Base-by-base conservation (phyloP, 2,888 invertebrate genomes). In the Drosophila mayaguana region DNA sequence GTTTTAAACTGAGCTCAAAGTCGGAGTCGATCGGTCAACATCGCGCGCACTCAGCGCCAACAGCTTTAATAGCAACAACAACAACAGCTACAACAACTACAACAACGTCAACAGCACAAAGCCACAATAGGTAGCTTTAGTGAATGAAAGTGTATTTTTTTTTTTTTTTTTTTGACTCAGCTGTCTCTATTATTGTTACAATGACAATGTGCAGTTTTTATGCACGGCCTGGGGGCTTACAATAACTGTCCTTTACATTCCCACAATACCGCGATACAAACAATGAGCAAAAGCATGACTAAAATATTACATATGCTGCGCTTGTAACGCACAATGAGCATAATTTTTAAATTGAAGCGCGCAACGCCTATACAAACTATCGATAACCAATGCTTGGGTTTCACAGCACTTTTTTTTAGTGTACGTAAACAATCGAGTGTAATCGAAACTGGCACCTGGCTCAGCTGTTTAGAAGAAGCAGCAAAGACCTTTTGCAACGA, bases 111-210 rank as follows among this genome's bases (percentile, higher is more conserved):
- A 46, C 64, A 50, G 32, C 46, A 56, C 51, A 60, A 70, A 73
- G 38, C 79, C 79, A 88, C 88, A 88, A 83, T 88, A 62, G 77
- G 45, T 60, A 59, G 68, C 64, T 81, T 85, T 85, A 79, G 88
- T 84, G 84, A 84, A 84, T 84, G 84, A 88, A 85, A 88, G 86
- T 81, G 88, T 73, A 64, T 38, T 66, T 81, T 81, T 88, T 81
- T 84, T 81, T 85, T 73, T 63, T 38, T 66, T 81, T 81, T 88
- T 81, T 84, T 65, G 32, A 64, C 71, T 70, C 45, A 51, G 48
- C 69, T 75, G 67, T 61, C 73, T 80, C 72, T 78, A 72, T 80
- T 76, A 73, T 80, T 83, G 81, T 82, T 69, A 65, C 72, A 87
- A 73, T 74, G 75, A 75, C 80, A 87, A 81, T 87, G 78, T 81